phyloP scores from a whole-genome alignment of 2,888 invertebrate species.

The Thecophora atra region DNA sequence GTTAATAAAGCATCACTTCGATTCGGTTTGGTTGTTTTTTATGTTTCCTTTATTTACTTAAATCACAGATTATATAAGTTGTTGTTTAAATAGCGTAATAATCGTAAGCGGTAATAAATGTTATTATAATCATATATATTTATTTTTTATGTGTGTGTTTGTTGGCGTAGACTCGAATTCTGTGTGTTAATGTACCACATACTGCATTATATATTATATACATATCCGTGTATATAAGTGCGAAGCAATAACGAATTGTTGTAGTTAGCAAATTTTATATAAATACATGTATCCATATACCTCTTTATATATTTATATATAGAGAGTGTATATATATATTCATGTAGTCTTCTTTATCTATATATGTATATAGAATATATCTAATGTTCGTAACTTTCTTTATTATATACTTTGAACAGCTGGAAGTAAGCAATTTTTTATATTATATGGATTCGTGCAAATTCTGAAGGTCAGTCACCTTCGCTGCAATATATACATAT shows the following conservation, averaged over 20 bases:
- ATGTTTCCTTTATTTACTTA: slow-evolving; percentile 29
- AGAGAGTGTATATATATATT: not conserved
- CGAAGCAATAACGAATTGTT: slow-evolving; percentile 37
- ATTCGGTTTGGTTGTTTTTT: not conserved
- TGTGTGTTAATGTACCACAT: not conserved
- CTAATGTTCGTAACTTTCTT: not conserved
- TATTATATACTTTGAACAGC: slow-evolving; percentile 15
- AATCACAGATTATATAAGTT: slow-evolving; percentile 43
- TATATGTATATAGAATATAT: not conserved
- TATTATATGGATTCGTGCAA: slow-evolving; percentile 16
- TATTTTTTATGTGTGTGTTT: slow-evolving; percentile 5
- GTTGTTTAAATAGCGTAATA: slow-evolving; percentile 30
- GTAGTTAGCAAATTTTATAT: not conserved
- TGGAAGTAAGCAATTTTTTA: slow-evolving; percentile 20
- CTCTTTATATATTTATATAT: not conserved
- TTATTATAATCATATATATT: slow-evolving; percentile 21
- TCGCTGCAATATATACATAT: not conserved
- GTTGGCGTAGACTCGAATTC: not conserved
- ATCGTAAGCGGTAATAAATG: slow-evolving; percentile 30
- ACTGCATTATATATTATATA: not conserved
- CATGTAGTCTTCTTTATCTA: not conserved
- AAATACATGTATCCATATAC: not conserved
- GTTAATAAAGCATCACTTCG: slow-evolving; percentile 7
- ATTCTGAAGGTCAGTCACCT: slow-evolving; percentile 16
- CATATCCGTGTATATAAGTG: not conserved